Evolutionary conservation across 92 coral and sea anemone genomes (phyloP), one percentile per base, ranked within the genome.

Genomic region (Phenganax marumi): DNA sequence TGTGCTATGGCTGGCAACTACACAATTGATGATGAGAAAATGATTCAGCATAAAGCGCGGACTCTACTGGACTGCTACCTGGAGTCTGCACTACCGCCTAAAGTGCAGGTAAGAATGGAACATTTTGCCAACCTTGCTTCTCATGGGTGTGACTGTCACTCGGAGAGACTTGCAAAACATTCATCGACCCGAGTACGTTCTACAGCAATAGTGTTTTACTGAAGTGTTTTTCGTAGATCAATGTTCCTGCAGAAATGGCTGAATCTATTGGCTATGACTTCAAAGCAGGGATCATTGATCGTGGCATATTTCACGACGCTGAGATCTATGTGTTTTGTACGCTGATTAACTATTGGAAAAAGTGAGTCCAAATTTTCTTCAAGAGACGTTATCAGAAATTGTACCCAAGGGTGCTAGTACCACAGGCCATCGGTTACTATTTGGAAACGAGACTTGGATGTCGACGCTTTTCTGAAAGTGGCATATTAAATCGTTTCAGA

Each of bases 1-100:
- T 89, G 98, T 66, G 98, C 98, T 12, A 82, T 55, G 85, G 88
- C 96, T 39, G 98, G 98, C 5, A 95, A 95, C 88, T 95, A 95
- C 89, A 89, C 90, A 25, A 21, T 89, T 19, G 98, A 95, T 49
- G 98, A 95, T 57, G 97, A 95, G 64, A 80, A 78, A 13, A 85
- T 90, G 57, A 88, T 95, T 14, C 39, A 76, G 77, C 87, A 85
- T 62, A 95, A 95, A 81, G 98, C 98, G 14, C 71, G 87, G 51
- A 92, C 98, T 11, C 89, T 95, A 48, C 79, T 90, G 47, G 90
- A 87, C 54, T 94, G 97, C 64, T 95, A 73, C 56, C 80, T 95
- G 4, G 92, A 95, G 81, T 95, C 98, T 18, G 91, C 89, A 53
- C 55, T 95, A 47, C 97, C 98, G 5, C 98, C 98, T 53, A 87